A percentile compares a stretch with the other conserved stretches of the same genome.
These are phyloP conservation scores for Strongylocentrotus purpuratus DNA, from an alignment of 35 echinoderm and acorn worm species.

Conservation along the genomic window DNA sequence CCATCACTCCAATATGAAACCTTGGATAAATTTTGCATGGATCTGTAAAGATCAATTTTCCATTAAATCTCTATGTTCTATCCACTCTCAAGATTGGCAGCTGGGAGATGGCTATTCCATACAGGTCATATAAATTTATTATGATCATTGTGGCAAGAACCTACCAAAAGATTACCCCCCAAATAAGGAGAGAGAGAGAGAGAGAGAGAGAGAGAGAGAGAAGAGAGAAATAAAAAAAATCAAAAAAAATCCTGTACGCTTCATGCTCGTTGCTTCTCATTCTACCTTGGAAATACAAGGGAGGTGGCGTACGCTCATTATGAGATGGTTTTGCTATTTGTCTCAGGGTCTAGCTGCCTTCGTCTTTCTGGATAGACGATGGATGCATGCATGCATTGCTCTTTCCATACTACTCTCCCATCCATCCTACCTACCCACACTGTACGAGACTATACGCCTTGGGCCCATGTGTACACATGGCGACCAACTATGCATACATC, in stretches of 20 bases:
- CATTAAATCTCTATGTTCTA: background rate
- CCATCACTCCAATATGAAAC: background rate
- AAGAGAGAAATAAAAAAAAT: background rate
- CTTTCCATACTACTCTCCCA: background rate
- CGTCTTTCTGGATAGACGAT: background rate
- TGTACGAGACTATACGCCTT: background rate
- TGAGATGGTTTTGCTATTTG: conserved; percentile 2
- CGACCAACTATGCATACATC: conserved; percentile 8
- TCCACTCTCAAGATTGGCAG: background rate
- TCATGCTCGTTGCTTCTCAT: background rate
- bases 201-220: background rate
- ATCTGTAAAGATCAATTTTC: background rate
- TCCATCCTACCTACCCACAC: background rate
- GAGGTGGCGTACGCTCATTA: background rate
- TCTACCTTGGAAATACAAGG: background rate
- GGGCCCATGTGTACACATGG: background rate
- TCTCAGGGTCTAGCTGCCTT: background rate
- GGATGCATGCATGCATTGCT: conserved; percentile 5
- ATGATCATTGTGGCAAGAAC: conserved; percentile 26
- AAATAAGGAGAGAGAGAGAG: background rate
- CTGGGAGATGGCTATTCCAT: conserved; percentile 14
- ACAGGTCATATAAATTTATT: conserved; percentile 47
- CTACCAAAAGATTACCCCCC: background rate
- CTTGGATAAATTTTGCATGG: background rate
- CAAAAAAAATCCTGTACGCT: background rate